Conservation (phyloP, 2,888 invertebrate genomes). For the Oxyteleia sp. region DNA sequence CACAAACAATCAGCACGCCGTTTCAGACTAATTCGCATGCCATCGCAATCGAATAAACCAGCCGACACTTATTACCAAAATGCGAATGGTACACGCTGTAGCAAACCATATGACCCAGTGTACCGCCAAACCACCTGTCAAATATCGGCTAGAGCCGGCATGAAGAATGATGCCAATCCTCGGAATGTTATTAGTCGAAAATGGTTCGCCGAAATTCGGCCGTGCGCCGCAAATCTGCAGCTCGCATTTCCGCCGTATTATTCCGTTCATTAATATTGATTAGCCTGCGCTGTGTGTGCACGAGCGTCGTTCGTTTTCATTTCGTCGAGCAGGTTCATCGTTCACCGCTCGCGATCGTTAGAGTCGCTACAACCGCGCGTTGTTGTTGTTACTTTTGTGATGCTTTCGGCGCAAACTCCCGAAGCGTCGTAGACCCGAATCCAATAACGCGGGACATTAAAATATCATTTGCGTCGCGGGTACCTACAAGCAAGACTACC, state of each 20-base stretch:
- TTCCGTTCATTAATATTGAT: conserved; percentile 72
- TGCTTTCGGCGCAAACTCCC: conserved; percentile 42
- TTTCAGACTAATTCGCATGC: neutral
- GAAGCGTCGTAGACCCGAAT: conserved; percentile 24
- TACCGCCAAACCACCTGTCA: conserved; percentile 27
- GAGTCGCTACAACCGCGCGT: conserved; percentile 32
- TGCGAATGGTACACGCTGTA: neutral
- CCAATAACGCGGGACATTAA: conserved; percentile 74
- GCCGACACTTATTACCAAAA: conserved; percentile 14
- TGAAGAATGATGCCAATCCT: conserved; percentile 41
- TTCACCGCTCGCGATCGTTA: conserved; percentile 50
- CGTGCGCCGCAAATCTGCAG: conserved; percentile 45
- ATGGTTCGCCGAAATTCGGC: conserved; percentile 27
- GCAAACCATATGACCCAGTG: neutral
- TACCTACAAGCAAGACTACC: too few species aligned
- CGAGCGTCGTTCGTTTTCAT: conserved; percentile 69
- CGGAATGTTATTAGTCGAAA: conserved; percentile 50
- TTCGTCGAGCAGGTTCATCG: conserved; percentile 54
- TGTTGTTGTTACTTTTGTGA: conserved; percentile 18
- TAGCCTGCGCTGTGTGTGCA: conserved; percentile 50
- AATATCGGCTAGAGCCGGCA: conserved; percentile 38
- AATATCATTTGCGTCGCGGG: conserved; percentile 71
- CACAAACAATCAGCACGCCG: too few species aligned
- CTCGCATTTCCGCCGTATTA: conserved; percentile 60
- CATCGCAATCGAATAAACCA: neutral